These are phyloP conservation scores for Pseudomugil gertrudae DNA, from an alignment of 2,797 vertebrate species.

Conservation along the genomic window DNA sequence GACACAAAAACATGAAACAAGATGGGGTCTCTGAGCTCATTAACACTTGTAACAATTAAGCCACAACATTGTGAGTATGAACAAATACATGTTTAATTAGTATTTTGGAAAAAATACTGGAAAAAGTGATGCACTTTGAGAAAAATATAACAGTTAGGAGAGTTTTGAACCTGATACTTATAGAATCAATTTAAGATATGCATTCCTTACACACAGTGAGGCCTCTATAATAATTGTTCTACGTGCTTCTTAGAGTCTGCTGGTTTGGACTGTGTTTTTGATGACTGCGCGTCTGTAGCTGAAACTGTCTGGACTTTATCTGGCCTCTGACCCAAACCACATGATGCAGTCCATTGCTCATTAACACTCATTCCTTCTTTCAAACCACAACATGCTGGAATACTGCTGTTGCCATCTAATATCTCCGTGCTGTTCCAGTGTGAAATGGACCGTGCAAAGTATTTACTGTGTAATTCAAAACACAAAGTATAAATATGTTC, in stretches of 20 bases:
- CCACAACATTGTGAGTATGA: constrained; percentile 2
- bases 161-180: constrained; percentile 3
- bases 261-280: constrained; percentile 48
- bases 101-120: not conserved
- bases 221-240: constrained; percentile 33
- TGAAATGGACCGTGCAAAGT: constrained; percentile 6
- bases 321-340: constrained; percentile 63
- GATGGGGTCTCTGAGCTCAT: constrained; percentile 48
- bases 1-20: constrained; percentile 2
- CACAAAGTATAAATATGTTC: not conserved
- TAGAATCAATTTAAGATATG: constrained; percentile 7
- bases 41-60: constrained; percentile 40
- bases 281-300: constrained; percentile 61
- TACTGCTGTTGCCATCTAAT: constrained; percentile 72
- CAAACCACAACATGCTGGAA: constrained; percentile 18
- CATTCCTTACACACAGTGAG: constrained; percentile 29
- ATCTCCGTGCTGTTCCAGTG: constrained; percentile 8
- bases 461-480: not conserved
- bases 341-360: constrained; percentile 54
- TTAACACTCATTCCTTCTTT: constrained; percentile 48
- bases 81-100: not conserved
- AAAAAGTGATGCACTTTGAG: not conserved
- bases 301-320: constrained; percentile 55
- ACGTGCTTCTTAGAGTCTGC: constrained; percentile 24
- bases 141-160: not conserved